A percentile compares a stretch with the other conserved stretches of the same genome.
Conservation (phyloP, 2,113 vertebrate species). For the Opisthocomus hoazin region DNA sequence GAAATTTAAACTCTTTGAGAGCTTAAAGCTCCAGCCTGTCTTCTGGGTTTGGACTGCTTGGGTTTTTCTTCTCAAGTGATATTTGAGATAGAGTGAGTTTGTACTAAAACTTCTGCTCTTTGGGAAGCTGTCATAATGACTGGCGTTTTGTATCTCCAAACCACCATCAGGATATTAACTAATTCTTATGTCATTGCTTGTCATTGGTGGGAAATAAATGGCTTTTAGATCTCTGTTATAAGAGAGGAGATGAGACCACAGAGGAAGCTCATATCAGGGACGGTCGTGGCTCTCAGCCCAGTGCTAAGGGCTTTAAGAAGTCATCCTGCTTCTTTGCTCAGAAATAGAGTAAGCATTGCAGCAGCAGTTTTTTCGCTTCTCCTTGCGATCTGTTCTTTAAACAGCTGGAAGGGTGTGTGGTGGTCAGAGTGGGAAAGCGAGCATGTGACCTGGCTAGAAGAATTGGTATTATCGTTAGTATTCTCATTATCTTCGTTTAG, state of each 20-base stretch:
- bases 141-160: not conserved
- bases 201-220: not conserved
- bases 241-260: not conserved
- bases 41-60: not conserved
- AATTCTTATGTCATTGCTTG: constrained; percentile 9
- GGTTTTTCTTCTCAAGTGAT: not conserved
- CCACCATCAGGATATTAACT: not conserved
- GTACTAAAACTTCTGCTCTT: not conserved
- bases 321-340: not conserved
- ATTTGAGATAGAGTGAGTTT: not conserved
- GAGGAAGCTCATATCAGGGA: not conserved
- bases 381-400: not conserved
- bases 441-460: not conserved
- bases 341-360: not conserved
- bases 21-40: not conserved
- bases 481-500: not conserved
- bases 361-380: not conserved
- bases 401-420: not conserved
- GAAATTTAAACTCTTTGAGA: not conserved
- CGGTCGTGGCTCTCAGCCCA: not conserved
- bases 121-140: not conserved
- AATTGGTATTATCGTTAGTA: not conserved
- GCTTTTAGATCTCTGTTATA: not conserved
- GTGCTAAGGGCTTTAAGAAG: not conserved
- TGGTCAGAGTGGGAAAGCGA: not conserved